A percentile compares a stretch with the other conserved stretches of the same genome.
These are phyloP conservation scores for Silurus glanis DNA, from an alignment of 2,113 vertebrate genomes.

Conservation along the genomic window DNA sequence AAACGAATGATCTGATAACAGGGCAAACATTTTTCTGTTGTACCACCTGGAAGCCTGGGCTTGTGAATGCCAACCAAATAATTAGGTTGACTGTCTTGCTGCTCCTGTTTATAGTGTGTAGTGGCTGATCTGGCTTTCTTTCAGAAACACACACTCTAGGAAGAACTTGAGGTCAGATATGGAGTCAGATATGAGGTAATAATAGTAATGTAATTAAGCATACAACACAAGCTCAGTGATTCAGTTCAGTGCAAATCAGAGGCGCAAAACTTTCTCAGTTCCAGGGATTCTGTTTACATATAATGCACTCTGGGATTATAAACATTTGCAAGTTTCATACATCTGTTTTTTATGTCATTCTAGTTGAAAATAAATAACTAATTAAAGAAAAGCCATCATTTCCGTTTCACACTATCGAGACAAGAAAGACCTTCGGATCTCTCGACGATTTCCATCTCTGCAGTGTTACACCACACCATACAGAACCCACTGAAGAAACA, in stretches of 20 bases:
- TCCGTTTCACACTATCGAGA: conserved; percentile 21
- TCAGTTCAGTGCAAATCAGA: conserved; percentile 14
- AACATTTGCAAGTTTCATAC: conserved; percentile 33
- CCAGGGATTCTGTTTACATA: conserved; percentile 15
- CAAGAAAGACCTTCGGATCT: not conserved
- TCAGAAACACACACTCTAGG: not conserved
- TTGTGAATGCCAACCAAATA: not conserved
- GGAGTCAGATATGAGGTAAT: not conserved
- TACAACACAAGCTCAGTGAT: not conserved
- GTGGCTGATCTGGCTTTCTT: not conserved
- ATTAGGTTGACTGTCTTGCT: not conserved
- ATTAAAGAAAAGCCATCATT: not conserved
- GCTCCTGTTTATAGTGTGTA: not conserved
- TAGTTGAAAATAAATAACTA: conserved; percentile 26
- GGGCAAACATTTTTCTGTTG: not conserved
- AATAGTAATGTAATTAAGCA: not conserved
- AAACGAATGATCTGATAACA: not conserved
- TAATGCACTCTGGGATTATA: conserved; percentile 25
- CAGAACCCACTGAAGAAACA: conserved; percentile 47
- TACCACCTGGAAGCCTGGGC: not conserved
- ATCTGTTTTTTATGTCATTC: conserved; percentile 20
- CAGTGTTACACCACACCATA: not conserved
- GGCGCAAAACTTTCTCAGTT: conserved; percentile 24
- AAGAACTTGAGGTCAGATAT: not conserved
- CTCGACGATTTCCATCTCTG: not conserved